Evolutionary conservation across 53 echinoderm and acorn worm species (phyloP).

Genomic region (Glandiceps talaboti): DNA sequence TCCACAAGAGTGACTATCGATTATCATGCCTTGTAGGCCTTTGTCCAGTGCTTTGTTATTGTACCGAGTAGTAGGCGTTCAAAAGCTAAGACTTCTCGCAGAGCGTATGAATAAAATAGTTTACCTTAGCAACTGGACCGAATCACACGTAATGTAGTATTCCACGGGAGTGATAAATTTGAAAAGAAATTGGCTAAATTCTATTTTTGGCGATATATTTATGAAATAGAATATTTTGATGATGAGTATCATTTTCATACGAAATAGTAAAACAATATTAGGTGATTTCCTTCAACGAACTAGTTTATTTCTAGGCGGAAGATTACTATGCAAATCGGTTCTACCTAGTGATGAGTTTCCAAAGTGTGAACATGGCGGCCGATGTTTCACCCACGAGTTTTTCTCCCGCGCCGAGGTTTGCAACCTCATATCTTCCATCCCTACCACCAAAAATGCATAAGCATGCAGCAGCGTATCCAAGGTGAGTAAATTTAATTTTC

Average conservation of each 20-base stretch:
- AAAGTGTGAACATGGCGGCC: neutral
- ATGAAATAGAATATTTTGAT: too few species aligned
- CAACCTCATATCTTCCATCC: slow-evolving; percentile 50
- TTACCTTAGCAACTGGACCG: neutral
- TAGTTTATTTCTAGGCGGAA: neutral
- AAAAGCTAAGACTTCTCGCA: too few species aligned
- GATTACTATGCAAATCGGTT: neutral
- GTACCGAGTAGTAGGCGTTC: too few species aligned
- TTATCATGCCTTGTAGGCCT: too few species aligned
- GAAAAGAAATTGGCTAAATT: neutral
- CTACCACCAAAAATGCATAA: slow-evolving; percentile 51
- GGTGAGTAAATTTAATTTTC: slow-evolving; percentile 18
- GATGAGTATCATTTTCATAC: too few species aligned
- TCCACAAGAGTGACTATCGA: too few species aligned
- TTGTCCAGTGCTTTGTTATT: too few species aligned
- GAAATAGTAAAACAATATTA: too few species aligned
- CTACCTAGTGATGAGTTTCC: neutral
- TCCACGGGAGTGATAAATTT: neutral
- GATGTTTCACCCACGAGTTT: neutral
- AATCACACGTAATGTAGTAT: too few species aligned
- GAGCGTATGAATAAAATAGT: neutral
- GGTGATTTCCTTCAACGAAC: neutral
- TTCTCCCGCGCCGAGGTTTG: neutral
- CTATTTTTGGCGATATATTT: neutral
- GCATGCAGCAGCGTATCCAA: slow-evolving; percentile 45